A percentile compares a stretch with the other conserved stretches of the same genome.
Conservation (phyloP, 2,113 vertebrate genomes). For the Xenotilapia flavipinnis region DNA sequence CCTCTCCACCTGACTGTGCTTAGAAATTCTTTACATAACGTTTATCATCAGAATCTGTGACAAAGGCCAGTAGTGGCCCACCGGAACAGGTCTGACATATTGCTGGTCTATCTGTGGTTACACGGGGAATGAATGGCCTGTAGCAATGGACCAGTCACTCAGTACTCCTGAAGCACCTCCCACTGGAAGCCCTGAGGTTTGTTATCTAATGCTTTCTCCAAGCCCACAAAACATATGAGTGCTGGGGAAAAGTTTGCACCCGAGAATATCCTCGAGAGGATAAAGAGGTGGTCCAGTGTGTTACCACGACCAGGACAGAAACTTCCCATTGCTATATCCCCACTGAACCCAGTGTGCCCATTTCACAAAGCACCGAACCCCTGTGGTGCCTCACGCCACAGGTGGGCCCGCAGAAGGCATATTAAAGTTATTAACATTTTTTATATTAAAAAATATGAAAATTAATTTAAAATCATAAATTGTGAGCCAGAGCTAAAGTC, state of each 20-base stretch:
- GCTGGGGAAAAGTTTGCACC: background rate
- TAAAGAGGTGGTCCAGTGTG: background rate
- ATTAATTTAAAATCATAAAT: background rate
- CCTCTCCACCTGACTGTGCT: background rate
- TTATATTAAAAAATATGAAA: background rate
- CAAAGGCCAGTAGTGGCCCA: background rate
- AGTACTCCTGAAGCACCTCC: background rate
- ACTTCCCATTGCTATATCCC: background rate
- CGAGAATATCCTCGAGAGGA: background rate
- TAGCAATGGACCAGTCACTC: background rate
- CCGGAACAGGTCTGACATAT: background rate
- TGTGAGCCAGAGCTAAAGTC: background rate
- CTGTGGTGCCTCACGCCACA: background rate
- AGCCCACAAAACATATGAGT: background rate
- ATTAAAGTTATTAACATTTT: background rate
- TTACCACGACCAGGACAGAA: background rate
- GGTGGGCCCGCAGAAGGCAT: background rate
- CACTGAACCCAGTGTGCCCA: background rate
- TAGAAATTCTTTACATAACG: background rate
- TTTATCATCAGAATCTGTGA: background rate
- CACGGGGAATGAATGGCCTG: background rate
- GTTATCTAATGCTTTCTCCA: background rate
- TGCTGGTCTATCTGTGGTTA: background rate
- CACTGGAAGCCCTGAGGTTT: background rate
- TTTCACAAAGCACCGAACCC: background rate